A percentile compares a stretch with the other conserved stretches of the same genome.
These are phyloP conservation scores for Orthonevra nobilis DNA, from an alignment of 2,888 invertebrate genomes.

Conservation along the genomic window DNA sequence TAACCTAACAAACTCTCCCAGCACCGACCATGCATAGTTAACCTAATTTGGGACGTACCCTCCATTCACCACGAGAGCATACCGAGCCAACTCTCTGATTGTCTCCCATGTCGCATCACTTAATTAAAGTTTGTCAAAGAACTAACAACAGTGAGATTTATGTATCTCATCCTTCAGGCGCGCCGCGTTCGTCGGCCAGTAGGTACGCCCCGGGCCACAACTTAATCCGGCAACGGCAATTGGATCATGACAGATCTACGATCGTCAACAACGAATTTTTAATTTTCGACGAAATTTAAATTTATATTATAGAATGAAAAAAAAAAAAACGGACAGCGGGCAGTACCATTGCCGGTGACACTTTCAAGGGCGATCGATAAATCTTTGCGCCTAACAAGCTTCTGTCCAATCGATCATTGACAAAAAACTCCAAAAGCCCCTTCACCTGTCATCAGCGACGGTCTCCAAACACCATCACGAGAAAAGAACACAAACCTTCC, in stretches of 20 bases:
- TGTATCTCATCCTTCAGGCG: conserved; percentile 21
- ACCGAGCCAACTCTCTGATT: neutral
- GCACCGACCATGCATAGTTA: conserved; percentile 46
- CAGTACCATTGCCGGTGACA: conserved; percentile 37
- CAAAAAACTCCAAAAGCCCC: conserved; percentile 46
- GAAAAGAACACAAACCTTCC: conserved; percentile 50
- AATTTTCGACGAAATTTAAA: neutral
- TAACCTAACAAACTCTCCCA: conserved; percentile 8
- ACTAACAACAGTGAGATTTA: conserved; percentile 63
- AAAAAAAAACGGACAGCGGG: too few relatives aligned
- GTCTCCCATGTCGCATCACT: conserved; percentile 45
- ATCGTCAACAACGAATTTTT: conserved; percentile 50
- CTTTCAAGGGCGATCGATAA: conserved; percentile 60
- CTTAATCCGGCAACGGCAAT: conserved; percentile 61
- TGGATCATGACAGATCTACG: conserved; percentile 61
- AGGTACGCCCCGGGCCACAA: conserved; percentile 21
- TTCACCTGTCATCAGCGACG: conserved; percentile 56
- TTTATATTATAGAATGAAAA: neutral
- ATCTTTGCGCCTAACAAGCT: conserved; percentile 49
- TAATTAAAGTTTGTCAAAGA: conserved; percentile 41
- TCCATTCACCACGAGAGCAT: conserved; percentile 9
- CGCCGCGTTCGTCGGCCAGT: neutral
- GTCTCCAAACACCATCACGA: conserved; percentile 13
- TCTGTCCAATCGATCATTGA: conserved; percentile 63
- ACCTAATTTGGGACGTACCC: conserved; percentile 52